These are phyloP conservation scores for Pyrrhosoma nymphula DNA, from an alignment of 2,888 invertebrate species.

Conservation along the genomic window DNA sequence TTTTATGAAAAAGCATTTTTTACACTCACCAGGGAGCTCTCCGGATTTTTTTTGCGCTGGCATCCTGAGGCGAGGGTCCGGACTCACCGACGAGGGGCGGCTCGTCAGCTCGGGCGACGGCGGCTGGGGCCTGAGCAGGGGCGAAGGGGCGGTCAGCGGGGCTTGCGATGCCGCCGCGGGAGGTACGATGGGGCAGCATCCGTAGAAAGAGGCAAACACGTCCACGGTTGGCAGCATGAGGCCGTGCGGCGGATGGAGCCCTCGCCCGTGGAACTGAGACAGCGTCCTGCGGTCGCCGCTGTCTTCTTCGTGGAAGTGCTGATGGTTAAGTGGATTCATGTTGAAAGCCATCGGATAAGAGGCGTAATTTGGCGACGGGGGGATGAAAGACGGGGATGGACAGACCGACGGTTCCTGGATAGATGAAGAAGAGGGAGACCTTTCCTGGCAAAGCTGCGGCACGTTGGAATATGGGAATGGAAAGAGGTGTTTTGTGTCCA, in stretches of 20 bases:
- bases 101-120: not conserved
- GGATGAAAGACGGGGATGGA: conserved; percentile 25
- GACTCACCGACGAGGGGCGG: not conserved
- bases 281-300: not conserved
- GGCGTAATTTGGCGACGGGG: conserved; percentile 13
- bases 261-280: conserved; percentile 38
- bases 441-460: not conserved
- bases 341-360: conserved; percentile 13
- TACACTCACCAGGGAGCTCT: not conserved
- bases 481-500: not conserved
- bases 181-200: conserved; percentile 42
- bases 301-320: conserved; percentile 30
- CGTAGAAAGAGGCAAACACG: conserved; percentile 53
- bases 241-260: conserved; percentile 40
- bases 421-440: not conserved
- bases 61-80: not conserved
- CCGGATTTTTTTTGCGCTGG: not conserved
- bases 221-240: conserved; percentile 41
- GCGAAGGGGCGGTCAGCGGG: not conserved
- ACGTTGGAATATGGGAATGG: conserved; percentile 12
- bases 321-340: not conserved
- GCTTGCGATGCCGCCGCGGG: not conserved
- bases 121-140: conserved; percentile 6
- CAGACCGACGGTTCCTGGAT: not conserved
- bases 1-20: too few relatives aligned